Base-by-base conservation (phyloP, 2,113 vertebrate species). In the Bucco capensis region DNA sequence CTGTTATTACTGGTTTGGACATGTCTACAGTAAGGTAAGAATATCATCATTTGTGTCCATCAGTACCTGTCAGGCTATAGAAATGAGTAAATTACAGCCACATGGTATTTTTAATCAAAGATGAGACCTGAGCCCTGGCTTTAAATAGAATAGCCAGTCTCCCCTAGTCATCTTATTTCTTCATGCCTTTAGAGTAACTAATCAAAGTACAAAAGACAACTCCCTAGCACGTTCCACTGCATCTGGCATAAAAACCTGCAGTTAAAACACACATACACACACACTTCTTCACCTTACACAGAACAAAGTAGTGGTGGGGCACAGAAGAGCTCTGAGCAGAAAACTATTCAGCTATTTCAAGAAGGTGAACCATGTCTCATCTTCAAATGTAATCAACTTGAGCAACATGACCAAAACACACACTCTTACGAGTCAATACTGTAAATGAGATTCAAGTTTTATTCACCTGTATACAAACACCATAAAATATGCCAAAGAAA, bases 21-120 rank as follows among this genome's bases (percentile, higher is more conserved):
- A 42, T 28, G 46, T 33, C 54, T 14, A 62, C 30, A 22, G 66
- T 21, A 56, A 65, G 56, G 54, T 16, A 72, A 58, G 69, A 47
- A 46, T 0, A 0, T 7, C 16, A 1, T 23, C 46, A n/a, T 57
- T 73, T 37, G 40, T 27, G 72, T 7, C 19, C 28, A 38, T 14
- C 64, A 25, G 11, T 5, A 17, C 6, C 28, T 62, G 16, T 25
- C 33, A 38, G n/a, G 25, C n/a, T 57, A 54, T 0, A 75, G 21
- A 46, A 84, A 88, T 6, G 19, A 58, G 11, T 7, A 47, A 44
- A 13, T 54, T 66, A 66, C 25, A 24, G 7, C 7, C 6, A 46
- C 0, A 0, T 1, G 5, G 14, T 57, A 40, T 50, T 75, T 84
- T 83, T 56, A 79, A 79, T n/a, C n/a, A 44, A 22, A 76, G 19